These are phyloP conservation scores for Zoanthus sansibaricus DNA, from an alignment of 92 coral and sea anemone species.

Conservation along the genomic window DNA sequence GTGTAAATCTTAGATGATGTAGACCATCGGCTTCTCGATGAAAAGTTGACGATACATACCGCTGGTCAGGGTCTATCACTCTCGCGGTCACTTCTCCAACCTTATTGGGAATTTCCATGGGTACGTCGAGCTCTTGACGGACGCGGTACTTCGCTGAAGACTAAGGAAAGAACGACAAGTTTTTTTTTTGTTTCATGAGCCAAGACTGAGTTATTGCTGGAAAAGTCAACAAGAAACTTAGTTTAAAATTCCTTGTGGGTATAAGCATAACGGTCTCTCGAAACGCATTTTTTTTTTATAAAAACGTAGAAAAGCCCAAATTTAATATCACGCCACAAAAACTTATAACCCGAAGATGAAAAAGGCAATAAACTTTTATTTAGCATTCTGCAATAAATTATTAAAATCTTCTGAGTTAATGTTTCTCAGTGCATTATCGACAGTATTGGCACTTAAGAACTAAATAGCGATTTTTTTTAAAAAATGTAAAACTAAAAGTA, in stretches of 20 bases:
- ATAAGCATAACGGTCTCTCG: not conserved
- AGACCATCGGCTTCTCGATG: constrained; percentile 73
- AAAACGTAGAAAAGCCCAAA: no score
- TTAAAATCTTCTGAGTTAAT: no score
- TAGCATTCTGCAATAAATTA: no score
- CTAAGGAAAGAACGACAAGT: not conserved
- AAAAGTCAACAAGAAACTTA: no score
- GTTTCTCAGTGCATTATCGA: no score
- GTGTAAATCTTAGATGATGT: constrained; percentile 74
- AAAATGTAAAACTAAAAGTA: no score
- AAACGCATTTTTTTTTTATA: not conserved
- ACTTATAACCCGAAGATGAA: no score
- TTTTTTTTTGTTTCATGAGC: not conserved
- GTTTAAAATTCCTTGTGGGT: not conserved
- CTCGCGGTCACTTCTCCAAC: constrained; percentile 81
- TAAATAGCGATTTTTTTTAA: no score
- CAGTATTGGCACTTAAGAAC: no score
- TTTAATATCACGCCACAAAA: no score
- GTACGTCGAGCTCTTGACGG: constrained; percentile 80
- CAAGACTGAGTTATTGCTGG: not conserved
- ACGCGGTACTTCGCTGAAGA: constrained; percentile 59
- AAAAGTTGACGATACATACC: constrained; percentile 73
- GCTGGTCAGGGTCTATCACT: constrained; percentile 80
- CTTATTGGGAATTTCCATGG: constrained; percentile 85
- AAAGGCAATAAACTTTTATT: no score